phyloP scores from a whole-genome alignment of 2,113 vertebrate genomes.

The Crotalus helleri region DNA sequence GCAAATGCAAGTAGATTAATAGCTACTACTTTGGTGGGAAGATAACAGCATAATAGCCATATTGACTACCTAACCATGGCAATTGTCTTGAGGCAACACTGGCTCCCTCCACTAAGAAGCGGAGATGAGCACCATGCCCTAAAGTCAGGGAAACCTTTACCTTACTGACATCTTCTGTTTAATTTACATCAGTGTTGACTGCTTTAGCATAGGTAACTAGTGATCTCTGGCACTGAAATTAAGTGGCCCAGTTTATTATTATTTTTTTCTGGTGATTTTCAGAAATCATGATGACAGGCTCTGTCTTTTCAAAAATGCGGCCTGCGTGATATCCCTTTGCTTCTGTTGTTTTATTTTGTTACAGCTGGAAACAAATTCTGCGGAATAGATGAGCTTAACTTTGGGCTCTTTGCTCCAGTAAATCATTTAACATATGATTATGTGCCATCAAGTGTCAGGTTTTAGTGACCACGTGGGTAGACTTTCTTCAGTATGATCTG shows the following conservation, averaged over 20 bases:
- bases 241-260: conserved; percentile 34
- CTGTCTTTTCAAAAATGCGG: not conserved
- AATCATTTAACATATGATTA: not conserved
- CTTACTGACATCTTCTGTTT: conserved; percentile 5
- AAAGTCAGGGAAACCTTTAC: no score
- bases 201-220: conserved; percentile 21
- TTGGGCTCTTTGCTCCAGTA: not conserved
- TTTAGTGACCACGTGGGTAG: not conserved
- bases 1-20: not conserved
- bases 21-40: not conserved
- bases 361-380: not conserved
- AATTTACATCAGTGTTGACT: not conserved
- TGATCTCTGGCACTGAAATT: conserved; percentile 29
- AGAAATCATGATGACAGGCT: conserved; percentile 12
- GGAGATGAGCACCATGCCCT: not conserved
- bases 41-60: not conserved
- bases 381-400: not conserved
- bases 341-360: not conserved
- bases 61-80: not conserved
- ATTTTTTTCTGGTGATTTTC: not conserved
- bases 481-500: not conserved
- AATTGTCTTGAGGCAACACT: not conserved
- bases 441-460: rapidly evolving
- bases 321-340: not conserved
- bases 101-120: no score